These are phyloP conservation scores for Pangasius larnaudii DNA, from an alignment of 2,797 vertebrate species.

Conservation along the genomic window DNA sequence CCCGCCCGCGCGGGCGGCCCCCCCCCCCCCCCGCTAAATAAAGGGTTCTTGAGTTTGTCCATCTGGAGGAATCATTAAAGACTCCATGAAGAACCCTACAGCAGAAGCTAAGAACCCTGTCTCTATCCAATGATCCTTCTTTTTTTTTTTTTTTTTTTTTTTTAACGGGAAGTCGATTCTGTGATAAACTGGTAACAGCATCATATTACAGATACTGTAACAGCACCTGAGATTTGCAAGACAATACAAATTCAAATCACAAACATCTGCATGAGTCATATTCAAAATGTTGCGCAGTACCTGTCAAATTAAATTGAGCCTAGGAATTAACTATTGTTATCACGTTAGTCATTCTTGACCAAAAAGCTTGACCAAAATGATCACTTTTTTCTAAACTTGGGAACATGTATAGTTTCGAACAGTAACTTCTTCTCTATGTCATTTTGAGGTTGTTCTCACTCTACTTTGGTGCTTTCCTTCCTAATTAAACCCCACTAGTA, in stretches of 20 bases:
- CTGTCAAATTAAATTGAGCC: neutral
- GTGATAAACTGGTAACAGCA: neutral
- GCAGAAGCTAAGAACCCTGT: neutral
- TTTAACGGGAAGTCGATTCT: neutral
- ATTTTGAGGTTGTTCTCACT: slow-evolving; percentile 1
- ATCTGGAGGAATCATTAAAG: neutral
- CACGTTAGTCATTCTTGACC: neutral
- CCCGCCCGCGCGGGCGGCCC: too few species aligned
- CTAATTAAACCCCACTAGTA: slow-evolving; percentile 45
- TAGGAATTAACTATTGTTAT: neutral
- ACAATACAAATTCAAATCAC: neutral
- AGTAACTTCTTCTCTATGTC: neutral
- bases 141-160: too few species aligned
- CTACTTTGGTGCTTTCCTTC: slow-evolving; percentile 3
- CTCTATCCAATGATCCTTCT: neutral
- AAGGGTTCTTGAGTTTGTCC: too few species aligned
- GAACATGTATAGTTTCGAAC: neutral
- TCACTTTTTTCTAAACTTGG: neutral
- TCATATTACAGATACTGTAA: neutral
- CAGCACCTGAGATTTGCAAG: neutral
- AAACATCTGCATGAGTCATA: neutral
- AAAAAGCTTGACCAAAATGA: neutral
- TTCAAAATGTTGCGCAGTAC: neutral
- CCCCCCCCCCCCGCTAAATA: neutral
- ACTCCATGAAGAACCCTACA: neutral